Evolutionary conservation across 2,797 vertebrate species (phyloP), one percentile per base, ranked within the genome.

Genomic region (Microchirus variegatus): DNA sequence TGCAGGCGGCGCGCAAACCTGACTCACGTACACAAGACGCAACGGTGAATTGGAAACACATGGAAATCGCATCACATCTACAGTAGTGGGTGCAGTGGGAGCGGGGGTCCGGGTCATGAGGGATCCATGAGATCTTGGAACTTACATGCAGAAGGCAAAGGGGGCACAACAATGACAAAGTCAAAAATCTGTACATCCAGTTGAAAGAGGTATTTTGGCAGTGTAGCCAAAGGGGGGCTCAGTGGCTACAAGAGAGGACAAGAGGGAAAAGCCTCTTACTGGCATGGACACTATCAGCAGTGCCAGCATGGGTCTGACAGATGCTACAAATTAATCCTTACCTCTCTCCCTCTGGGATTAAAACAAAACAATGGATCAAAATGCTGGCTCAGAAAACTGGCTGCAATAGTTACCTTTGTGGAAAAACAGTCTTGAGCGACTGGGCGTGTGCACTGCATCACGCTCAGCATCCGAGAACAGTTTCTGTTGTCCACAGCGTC

Each of bases 321-420:
- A 91, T 87, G 82, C 84, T 82, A 85, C 85, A 87, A 82, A 90
- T 85, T 82, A 89, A 91, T 90, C 82, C 78, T 69, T 80, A 80
- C 84, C 85, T 78, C 72, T 79, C 68, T 64, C 67, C 65, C 59
- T 53, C 19, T 70, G 79, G 82, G 78, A 89, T 86, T 86, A 69
- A 69, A 79, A 82, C 66, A 75, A 82, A 81, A 88, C 86, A 89
- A 89, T 85, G 65, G 76, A 82, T 86, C 76, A 76, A 75, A 81
- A 86, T 77, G 8, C 67, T 70, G 67, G 66, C 75, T 62, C 68
- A 52, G 53, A 75, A 78, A 80, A 75, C 65, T 74, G 79, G 69
- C 76, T 72, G 67, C 69, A 78, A 81, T 81, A 76, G 73, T 77
- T 78, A 70, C 70, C 79, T 83, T 57, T 75, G 59, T 74, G 62